phyloP scores from a whole-genome alignment of 2,797 vertebrate species.

The Trachurus trachurus region DNA sequence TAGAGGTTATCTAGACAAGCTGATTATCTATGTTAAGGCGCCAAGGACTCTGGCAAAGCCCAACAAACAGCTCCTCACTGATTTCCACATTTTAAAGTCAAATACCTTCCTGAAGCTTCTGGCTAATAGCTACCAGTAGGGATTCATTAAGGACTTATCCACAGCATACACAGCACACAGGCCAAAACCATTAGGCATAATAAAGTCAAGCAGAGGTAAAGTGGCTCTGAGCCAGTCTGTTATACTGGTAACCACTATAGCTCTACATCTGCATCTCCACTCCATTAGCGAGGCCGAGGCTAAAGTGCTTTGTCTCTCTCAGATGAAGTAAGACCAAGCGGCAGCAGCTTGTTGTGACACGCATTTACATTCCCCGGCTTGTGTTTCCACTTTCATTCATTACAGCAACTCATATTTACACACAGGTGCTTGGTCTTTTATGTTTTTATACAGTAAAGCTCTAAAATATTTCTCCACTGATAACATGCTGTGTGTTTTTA shows the following conservation, averaged over 20 bases:
- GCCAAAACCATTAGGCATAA: constrained; percentile 43
- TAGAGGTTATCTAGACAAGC: constrained; percentile 40
- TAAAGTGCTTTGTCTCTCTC: constrained; percentile 1
- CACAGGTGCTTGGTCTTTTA: no score
- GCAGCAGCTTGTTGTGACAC: neutral
- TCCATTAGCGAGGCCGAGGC: constrained; percentile 30
- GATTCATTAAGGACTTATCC: constrained; percentile 48
- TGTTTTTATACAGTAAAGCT: no score
- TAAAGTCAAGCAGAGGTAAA: constrained; percentile 37
- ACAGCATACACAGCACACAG: constrained; percentile 9
- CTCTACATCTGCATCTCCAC: constrained; percentile 1
- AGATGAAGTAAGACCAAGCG: constrained; percentile 3
- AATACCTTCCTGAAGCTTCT: neutral
- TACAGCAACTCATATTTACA: neutral
- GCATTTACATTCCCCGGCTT: neutral
- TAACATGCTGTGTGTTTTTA: no score
- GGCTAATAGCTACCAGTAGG: constrained; percentile 33
- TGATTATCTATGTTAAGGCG: constrained; percentile 48
- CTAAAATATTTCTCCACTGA: no score
- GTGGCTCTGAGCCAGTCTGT: constrained; percentile 46
- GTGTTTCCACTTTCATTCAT: constrained; percentile 3
- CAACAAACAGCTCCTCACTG: constrained; percentile 37
- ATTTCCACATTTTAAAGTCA: constrained; percentile 39
- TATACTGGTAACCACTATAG: constrained; percentile 51
- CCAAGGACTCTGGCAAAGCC: constrained; percentile 28